Evolutionary conservation across 2,888 invertebrate species (phyloP).

Genomic region (Neoascia interrupta): DNA sequence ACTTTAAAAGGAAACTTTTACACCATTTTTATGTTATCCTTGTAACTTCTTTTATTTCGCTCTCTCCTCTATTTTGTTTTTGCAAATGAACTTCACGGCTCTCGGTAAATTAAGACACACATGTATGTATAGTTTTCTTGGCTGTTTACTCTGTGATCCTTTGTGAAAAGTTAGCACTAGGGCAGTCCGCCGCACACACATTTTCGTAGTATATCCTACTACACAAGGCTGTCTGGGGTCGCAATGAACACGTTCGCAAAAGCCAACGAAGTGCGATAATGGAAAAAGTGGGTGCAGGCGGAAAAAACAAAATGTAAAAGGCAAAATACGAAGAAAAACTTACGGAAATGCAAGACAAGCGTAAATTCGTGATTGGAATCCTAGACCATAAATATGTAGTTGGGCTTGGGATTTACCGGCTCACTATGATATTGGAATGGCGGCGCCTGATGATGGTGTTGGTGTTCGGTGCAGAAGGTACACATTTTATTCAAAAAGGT

Average conservation of each 20-base stretch:
- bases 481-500: constrained; percentile 11
- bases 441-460: background rate
- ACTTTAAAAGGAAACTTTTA: constrained; percentile 31
- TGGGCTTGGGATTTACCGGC: constrained; percentile 30
- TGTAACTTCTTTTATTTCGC: background rate
- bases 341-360: constrained; percentile 57
- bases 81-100: constrained; percentile 18
- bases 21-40: background rate
- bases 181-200: too few relatives aligned
- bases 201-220: too few relatives aligned
- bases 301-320: too few relatives aligned
- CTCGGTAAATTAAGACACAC: constrained; percentile 47
- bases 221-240: too few relatives aligned
- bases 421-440: too few relatives aligned
- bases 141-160: constrained; percentile 38
- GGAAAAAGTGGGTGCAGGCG: constrained; percentile 37
- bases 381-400: constrained; percentile 41
- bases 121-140: constrained; percentile 44
- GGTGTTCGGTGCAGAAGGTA: too few relatives aligned
- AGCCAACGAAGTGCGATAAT: constrained; percentile 60
- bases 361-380: constrained; percentile 64
- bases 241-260: constrained; percentile 41
- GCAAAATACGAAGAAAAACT: constrained; percentile 28
- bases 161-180: constrained; percentile 13
- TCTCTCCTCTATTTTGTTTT: background rate